phyloP scores from a whole-genome alignment of 1,140 invertebrate genomes.

The Trichonephila clavipes region DNA sequence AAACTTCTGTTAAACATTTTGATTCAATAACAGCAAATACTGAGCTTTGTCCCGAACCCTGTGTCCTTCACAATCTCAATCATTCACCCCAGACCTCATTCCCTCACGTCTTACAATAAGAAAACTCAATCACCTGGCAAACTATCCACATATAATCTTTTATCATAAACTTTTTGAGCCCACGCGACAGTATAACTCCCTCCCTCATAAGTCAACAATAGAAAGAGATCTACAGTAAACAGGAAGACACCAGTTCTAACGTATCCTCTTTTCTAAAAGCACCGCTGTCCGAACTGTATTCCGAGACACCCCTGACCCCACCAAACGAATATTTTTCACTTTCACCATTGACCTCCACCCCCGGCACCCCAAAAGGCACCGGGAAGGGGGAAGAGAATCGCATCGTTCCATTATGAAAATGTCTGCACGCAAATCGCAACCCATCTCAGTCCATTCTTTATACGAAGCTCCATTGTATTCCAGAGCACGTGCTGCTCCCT shows the following conservation, averaged over 20 bases:
- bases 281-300: background rate
- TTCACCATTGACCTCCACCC: constrained; percentile 43
- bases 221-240: background rate
- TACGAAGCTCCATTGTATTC: constrained; percentile 50
- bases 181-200: background rate
- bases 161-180: background rate
- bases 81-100: too few species aligned
- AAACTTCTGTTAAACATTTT: too few species aligned
- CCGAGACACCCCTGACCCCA: background rate
- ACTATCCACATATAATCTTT: background rate
- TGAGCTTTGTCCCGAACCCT: too few species aligned
- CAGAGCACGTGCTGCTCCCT: constrained; percentile 22
- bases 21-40: too few species aligned
- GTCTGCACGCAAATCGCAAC: constrained; percentile 35
- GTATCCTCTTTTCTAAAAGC: background rate
- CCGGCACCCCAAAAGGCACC: background rate
- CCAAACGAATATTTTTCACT: constrained; percentile 51
- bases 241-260: background rate
- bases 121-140: background rate
- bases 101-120: background rate
- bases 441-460: constrained; percentile 20
- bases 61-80: too few species aligned
- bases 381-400: background rate
- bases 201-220: background rate
- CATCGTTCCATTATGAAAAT: constrained; percentile 61